These are phyloP conservation scores for Psix sp. DNA, from an alignment of 1,140 invertebrate genomes.

Conservation along the genomic window DNA sequence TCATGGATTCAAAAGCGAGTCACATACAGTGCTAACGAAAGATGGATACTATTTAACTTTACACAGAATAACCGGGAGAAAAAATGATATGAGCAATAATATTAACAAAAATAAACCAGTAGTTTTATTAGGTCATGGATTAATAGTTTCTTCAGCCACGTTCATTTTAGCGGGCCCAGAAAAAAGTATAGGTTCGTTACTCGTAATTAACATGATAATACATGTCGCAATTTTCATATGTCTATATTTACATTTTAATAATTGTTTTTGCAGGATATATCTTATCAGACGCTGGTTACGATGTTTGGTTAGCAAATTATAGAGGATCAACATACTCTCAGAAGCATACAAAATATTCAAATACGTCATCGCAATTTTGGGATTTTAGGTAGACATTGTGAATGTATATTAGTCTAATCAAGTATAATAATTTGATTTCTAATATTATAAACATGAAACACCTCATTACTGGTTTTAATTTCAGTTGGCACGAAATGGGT, in stretches of 20 bases:
- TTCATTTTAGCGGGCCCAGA: not conserved
- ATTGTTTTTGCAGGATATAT: constrained; percentile 1
- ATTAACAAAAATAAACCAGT: not conserved
- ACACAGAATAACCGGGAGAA: not conserved
- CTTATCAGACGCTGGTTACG: constrained; percentile 6
- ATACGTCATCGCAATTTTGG: not conserved
- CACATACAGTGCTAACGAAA: not conserved
- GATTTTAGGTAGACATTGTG: not conserved
- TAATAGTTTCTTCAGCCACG: not conserved
- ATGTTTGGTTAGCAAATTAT: constrained; percentile 5
- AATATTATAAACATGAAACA: not conserved
- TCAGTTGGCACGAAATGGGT: constrained; percentile 85
- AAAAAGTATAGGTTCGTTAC: not conserved
- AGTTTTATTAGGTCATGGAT: not conserved
- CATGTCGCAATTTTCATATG: too few species aligned
- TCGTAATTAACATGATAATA: too few species aligned
- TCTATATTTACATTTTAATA: too few species aligned
- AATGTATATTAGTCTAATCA: constrained; percentile 60
- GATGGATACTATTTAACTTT: not conserved
- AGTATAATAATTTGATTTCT: not conserved
- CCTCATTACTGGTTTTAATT: not conserved
- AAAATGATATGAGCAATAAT: not conserved
- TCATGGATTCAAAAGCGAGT: not conserved
- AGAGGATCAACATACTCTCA: not conserved
- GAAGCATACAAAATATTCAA: not conserved